These are phyloP conservation scores for Callinectes sapidus DNA, from an alignment of 2,888 invertebrate genomes.

Conservation along the genomic window DNA sequence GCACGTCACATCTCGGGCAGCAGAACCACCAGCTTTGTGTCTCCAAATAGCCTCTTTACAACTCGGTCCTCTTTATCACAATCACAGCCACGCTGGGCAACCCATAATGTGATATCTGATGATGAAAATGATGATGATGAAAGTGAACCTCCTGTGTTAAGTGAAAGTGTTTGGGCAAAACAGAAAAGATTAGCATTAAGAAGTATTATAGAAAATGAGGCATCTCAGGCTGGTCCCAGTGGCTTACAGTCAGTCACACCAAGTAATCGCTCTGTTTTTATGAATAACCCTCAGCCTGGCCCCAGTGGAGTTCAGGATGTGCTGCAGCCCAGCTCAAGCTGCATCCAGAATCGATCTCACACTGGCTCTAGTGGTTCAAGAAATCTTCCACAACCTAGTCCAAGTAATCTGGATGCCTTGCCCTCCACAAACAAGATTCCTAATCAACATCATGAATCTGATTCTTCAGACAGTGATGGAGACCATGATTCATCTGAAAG, in stretches of 20 bases:
- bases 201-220: constrained; percentile 30
- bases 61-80: constrained; percentile 23
- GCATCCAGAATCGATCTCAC: not conserved
- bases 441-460: constrained; percentile 2
- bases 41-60: constrained; percentile 56
- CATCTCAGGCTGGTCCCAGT: constrained; percentile 40
- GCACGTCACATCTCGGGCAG: constrained; percentile 29
- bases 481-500: constrained; percentile 41
- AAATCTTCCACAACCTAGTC: constrained; percentile 27
- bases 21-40: constrained; percentile 29
- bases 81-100: constrained; percentile 43
- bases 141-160: constrained; percentile 23
- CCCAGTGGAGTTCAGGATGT: constrained; percentile 45
- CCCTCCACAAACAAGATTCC: constrained; percentile 30
- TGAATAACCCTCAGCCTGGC: constrained; percentile 46
- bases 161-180: constrained; percentile 63
- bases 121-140: constrained; percentile 51
- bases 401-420: constrained; percentile 15
- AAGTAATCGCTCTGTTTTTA: constrained; percentile 2
- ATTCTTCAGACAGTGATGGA: constrained; percentile 52
- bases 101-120: constrained; percentile 29
- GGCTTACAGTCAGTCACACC: not conserved
- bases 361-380: not conserved
- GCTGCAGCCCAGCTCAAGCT: not conserved
- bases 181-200: constrained; percentile 56